Evolutionary conservation across 2,888 invertebrate genomes (phyloP), one percentile per base, ranked within the genome.

Genomic region (Scaptomyza flava): DNA sequence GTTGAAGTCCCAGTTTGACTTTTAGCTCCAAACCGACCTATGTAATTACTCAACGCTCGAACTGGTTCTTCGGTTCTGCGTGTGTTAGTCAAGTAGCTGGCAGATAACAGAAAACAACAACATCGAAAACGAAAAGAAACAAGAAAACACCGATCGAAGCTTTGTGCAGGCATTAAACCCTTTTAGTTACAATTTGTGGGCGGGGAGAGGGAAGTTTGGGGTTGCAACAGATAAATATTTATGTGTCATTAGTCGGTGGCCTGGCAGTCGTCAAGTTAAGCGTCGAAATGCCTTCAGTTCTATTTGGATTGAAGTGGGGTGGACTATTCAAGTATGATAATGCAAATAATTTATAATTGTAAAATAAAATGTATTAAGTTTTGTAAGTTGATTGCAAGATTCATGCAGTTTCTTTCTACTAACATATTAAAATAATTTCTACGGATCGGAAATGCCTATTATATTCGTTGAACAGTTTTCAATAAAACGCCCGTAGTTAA

Each of bases 21-120:
- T 31, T 31, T 43, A 59, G 45, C 48, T 48, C 33, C 27, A 41
- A 41, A 17, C 36, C 48, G 62, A 77, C 59, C 74, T 79, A 70
- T 80, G 82, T 84, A 84, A 84, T 84, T 84, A 87, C 87, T 87
- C 84, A 84, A 81, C 76, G 85, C 46, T 59, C 76, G 78, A 87
- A 87, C 87, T 81, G 80, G 80, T 80, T 82, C 74, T 81, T 54
- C 41, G 50, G 59, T 68, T 69, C 82, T 79, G 72, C 77, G 79
- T 76, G 85, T 84, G 87, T 84, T 87, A 84, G 85, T 85, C 82
- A 84, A 84, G 84, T 84, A 84, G 84, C 84, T 78, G 79, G 53
- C 84, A 81, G 82, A 83, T 83, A 83, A 81, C 75, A 79, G 63
- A 53, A 78, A 5, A 45, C 12, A 20, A 36, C n/a, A 50, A 23